phyloP scores from a whole-genome alignment of 2,888 invertebrate genomes.

The Caenorhabditis sulstoni region DNA sequence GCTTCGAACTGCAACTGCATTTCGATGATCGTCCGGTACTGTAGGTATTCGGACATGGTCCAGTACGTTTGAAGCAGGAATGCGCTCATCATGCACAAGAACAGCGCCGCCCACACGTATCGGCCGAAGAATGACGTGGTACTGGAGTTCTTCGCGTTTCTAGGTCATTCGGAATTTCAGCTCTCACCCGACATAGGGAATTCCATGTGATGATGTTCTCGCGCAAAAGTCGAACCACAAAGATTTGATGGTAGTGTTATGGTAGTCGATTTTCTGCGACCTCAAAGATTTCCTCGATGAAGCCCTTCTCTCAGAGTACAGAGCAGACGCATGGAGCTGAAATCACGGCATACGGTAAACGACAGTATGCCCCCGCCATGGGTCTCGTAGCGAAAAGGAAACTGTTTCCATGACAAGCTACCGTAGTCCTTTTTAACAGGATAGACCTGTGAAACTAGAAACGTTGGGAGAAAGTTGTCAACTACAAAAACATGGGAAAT shows the following conservation, averaged over 20 bases:
- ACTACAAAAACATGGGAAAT: too few species aligned
- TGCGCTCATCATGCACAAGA: slow-evolving; percentile 76
- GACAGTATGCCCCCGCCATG: too few species aligned
- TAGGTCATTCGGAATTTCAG: slow-evolving; percentile 8
- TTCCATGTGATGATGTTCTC: slow-evolving; percentile 79
- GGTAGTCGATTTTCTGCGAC: slow-evolving; percentile 58
- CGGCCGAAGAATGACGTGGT: slow-evolving; percentile 77
- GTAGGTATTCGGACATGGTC: slow-evolving; percentile 79
- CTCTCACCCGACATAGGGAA: slow-evolving; percentile 74
- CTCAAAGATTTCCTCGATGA: slow-evolving; percentile 63
- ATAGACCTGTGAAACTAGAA: too few species aligned
- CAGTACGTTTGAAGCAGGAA: slow-evolving; percentile 79
- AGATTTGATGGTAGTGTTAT: slow-evolving; percentile 47
- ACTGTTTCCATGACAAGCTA: too few species aligned
- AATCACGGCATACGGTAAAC: too few species aligned
- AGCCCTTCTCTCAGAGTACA: slow-evolving; percentile 57
- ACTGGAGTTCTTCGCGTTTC: slow-evolving; percentile 56
- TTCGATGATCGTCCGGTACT: slow-evolving; percentile 80
- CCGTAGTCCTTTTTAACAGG: too few species aligned
- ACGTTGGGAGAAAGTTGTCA: too few species aligned
- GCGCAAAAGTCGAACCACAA: slow-evolving; percentile 79
- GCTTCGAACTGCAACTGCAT: slow-evolving; percentile 80
- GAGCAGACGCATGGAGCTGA: slow-evolving; percentile 40
- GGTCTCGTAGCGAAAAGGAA: too few species aligned
- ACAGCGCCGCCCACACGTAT: slow-evolving; percentile 66